Percentiles rank a stretch among this genome's conserved stretches.
These are phyloP conservation scores for Pipistrellus nathusii DNA, from an alignment of 2,797 vertebrate genomes.

Conservation along the genomic window DNA sequence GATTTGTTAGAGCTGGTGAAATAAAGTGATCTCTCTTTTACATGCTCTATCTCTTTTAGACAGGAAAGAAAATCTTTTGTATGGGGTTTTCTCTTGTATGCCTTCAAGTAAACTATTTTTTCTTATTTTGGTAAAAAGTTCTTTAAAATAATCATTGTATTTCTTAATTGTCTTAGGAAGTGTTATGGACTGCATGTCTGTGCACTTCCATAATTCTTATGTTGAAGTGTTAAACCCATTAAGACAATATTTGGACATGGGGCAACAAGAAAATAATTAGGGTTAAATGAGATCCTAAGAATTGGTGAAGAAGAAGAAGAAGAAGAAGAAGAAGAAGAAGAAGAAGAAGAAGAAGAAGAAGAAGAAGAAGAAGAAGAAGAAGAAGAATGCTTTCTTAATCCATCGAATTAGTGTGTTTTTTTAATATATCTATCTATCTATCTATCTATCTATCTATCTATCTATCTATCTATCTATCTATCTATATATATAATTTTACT, in stretches of 20 bases:
- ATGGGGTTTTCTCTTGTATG: neutral
- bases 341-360: no score
- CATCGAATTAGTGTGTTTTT: no score
- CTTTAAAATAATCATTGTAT: neutral
- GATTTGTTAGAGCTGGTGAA: neutral
- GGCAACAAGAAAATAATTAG: neutral
- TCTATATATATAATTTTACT: no score
- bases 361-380: no score
- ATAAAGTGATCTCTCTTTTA: neutral
- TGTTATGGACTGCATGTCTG: neutral
- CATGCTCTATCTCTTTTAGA: neutral
- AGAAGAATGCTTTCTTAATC: no score
- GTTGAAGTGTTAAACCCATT: neutral
- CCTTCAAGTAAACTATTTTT: neutral
- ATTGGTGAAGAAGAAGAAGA: no score
- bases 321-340: no score
- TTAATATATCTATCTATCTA: no score
- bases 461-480: no score
- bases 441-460: no score
- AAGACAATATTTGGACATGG: neutral
- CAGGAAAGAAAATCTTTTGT: neutral
- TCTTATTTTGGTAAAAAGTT: neutral
- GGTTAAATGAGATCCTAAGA: neutral
- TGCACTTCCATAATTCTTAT: neutral
- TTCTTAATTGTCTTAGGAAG: neutral